Percentiles rank a stretch among this genome's conserved stretches.
Evolutionary conservation across 23 tunicate species (phyloP).

Genomic region (Halocynthia roretzi): DNA sequence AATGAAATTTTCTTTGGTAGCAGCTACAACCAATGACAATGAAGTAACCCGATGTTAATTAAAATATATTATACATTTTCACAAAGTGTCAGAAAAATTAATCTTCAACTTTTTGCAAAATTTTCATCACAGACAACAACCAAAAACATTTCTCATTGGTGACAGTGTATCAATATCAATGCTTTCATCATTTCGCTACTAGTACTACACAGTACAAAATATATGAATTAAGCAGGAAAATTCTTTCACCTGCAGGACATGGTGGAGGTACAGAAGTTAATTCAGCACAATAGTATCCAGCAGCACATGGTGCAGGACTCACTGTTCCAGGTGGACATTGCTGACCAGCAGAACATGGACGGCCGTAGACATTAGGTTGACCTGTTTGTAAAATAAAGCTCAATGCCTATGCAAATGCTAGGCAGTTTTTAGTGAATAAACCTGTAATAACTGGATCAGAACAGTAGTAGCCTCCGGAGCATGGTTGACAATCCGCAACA

Average conservation of each 20-base stretch:
- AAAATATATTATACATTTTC: too few relatives aligned
- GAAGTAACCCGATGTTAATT: too few relatives aligned
- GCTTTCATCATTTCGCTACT: too few relatives aligned
- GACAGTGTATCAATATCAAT: too few relatives aligned
- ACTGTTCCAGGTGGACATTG: conserved; percentile 61
- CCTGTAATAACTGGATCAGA: conserved; percentile 65
- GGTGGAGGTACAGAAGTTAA: conserved; percentile 34
- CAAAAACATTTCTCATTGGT: too few relatives aligned
- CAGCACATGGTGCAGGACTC: conserved; percentile 55
- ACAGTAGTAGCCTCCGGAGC: conserved; percentile 93
- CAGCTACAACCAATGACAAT: too few relatives aligned
- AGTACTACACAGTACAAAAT: too few relatives aligned
- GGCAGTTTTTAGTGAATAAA: background rate
- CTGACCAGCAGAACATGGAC: conserved; percentile 38
- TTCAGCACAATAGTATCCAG: conserved; percentile 68
- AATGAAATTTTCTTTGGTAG: too few relatives aligned
- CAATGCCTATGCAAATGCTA: too few relatives aligned
- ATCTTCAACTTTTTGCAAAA: too few relatives aligned
- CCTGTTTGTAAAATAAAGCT: background rate
- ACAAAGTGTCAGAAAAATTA: too few relatives aligned
- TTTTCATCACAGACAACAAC: too few relatives aligned
- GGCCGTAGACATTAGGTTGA: conserved; percentile 17
- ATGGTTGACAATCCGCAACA: conserved; percentile 53
- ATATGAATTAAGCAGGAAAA: background rate
- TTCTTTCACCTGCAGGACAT: conserved; percentile 14